Percentiles rank a stretch among this genome's conserved stretches.
phyloP scores from a whole-genome alignment of 2,888 invertebrate species.

The Strigamia maritima region DNA sequence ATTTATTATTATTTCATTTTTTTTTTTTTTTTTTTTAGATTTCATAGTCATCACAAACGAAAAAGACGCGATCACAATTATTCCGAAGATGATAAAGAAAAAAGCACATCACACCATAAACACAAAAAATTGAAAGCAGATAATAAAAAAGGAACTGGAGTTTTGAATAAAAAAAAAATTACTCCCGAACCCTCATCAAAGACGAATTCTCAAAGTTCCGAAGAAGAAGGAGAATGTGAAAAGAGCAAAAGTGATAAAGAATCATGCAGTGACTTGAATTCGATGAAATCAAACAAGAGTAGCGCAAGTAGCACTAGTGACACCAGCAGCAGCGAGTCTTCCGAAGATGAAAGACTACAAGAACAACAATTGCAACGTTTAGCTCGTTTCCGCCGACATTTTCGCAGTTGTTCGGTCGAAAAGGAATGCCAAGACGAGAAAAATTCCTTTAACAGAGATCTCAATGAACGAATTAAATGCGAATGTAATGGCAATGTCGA shows the following conservation, averaged over 20 bases:
- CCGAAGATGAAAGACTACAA: neutral
- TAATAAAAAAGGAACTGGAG: neutral
- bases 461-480: neutral
- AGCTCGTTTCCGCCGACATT: neutral
- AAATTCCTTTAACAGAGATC: neutral
- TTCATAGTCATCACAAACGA: neutral
- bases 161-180: neutral
- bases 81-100: neutral
- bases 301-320: neutral
- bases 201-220: neutral
- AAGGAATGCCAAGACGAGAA: neutral
- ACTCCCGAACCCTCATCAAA: neutral
- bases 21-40: neutral
- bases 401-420: neutral
- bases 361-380: neutral
- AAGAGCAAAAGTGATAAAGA: neutral
- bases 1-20: neutral
- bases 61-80: neutral
- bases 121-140: neutral
- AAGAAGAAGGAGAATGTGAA: neutral
- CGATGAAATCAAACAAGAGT: neutral
- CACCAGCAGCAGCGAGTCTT: neutral
- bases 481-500: too few relatives aligned
- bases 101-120: neutral
- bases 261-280: neutral